Evolutionary conservation across 2,113 vertebrate species (phyloP).

Genomic region (Pachyramphus minor): DNA sequence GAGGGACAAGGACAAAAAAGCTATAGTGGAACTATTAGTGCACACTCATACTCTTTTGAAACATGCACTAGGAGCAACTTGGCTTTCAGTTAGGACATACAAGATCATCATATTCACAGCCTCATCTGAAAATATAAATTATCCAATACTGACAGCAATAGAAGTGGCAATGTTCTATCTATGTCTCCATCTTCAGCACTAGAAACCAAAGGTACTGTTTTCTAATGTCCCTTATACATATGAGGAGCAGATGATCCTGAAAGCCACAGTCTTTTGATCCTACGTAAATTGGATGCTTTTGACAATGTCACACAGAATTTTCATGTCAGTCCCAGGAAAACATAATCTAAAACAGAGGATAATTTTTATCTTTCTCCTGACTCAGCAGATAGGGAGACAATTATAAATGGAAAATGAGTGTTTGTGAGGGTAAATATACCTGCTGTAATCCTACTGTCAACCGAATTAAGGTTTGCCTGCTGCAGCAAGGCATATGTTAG

Average conservation of each 20-base stretch:
- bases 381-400: conserved; percentile 15
- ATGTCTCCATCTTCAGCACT: neutral
- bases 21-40: neutral
- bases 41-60: neutral
- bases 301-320: conserved; percentile 31
- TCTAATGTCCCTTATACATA: neutral
- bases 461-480: conserved; percentile 1
- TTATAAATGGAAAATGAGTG: conserved; percentile 8
- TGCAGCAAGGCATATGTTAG: neutral
- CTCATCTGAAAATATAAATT: neutral
- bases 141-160: neutral
- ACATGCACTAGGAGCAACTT: neutral
- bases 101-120: neutral
- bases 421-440: conserved; percentile 24
- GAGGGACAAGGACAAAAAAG: neutral
- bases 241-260: neutral
- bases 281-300: conserved; percentile 20
- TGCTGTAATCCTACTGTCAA: conserved; percentile 6
- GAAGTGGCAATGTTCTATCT: neutral
- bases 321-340: conserved; percentile 1
- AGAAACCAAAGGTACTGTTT: conserved; percentile 22
- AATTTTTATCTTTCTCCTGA: conserved; percentile 23
- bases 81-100: neutral
- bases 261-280: conserved; percentile 18
- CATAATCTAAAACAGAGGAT: neutral